Evolutionary conservation across 1,140 invertebrate species (phyloP).

Genomic region (Heliconius hermathena): DNA sequence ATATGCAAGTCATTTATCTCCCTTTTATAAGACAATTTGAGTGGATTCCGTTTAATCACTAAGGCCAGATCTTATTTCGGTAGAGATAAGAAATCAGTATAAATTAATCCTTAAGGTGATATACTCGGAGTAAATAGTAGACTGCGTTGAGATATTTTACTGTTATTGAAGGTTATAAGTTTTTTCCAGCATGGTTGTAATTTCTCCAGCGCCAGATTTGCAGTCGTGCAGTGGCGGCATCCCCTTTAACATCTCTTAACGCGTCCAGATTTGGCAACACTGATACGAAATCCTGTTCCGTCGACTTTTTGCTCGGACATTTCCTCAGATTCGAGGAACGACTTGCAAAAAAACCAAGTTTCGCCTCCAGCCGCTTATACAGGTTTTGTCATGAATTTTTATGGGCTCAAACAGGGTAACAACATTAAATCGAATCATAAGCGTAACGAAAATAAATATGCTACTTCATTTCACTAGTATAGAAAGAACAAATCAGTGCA

Average conservation of each 20-base stretch:
- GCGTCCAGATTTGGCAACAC: slow-evolving; percentile 77
- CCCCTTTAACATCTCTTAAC: slow-evolving; percentile 78
- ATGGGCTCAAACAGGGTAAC: slow-evolving; percentile 67
- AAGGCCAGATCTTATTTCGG: slow-evolving; percentile 37
- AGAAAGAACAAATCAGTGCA: neutral
- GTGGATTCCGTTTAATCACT: slow-evolving; percentile 46
- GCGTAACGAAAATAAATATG: slow-evolving; percentile 51
- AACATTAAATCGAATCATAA: slow-evolving; percentile 65
- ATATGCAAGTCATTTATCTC: slow-evolving; percentile 23
- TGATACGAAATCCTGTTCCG: slow-evolving; percentile 78
- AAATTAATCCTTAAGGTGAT: slow-evolving; percentile 40
- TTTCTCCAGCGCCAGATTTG: slow-evolving; percentile 48
- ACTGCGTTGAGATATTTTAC: slow-evolving; percentile 26
- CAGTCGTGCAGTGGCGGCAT: slow-evolving; percentile 58
- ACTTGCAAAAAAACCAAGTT: slow-evolving; percentile 65
- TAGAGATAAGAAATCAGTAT: slow-evolving; percentile 42
- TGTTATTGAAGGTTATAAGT: slow-evolving; percentile 45
- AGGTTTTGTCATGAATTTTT: slow-evolving; percentile 79
- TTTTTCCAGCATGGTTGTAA: slow-evolving; percentile 53
- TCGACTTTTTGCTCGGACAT: slow-evolving; percentile 75
- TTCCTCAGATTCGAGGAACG: slow-evolving; percentile 78
- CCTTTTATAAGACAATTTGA: slow-evolving; percentile 15
- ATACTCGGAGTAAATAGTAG: slow-evolving; percentile 37
- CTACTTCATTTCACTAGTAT: slow-evolving; percentile 13
- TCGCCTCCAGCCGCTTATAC: slow-evolving; percentile 76